Base-by-base conservation (phyloP, 2,888 invertebrate genomes). In the Nephrotoma flavescens region DNA sequence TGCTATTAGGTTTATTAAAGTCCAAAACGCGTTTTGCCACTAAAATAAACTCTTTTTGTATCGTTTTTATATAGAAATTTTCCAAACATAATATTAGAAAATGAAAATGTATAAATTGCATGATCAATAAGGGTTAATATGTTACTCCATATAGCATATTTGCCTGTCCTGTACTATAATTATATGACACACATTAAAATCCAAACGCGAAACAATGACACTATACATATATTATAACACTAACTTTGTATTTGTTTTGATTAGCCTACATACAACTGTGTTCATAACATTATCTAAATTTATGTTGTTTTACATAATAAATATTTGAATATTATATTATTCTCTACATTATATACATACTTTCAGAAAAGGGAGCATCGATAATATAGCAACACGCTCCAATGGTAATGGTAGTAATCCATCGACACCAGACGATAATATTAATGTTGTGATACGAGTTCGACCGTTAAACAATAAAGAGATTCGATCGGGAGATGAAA, bases 361-460 rank as follows among this genome's bases (percentile, higher is more conserved):
- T 88, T 86, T 52, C 87, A 91, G 91, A 89, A 91, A 91, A 89
- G 91, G 91, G 15, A 91, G 91, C 87, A 91, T 91, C 15, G 91
- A 91, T 88, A 89, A 91, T 87, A 90, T 91, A 15, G 91, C 91
- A 86, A 90, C 91, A 41, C 91, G 91, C 57, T 92, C 91, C 5
- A 90, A 90, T n/a, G 91, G 90, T 4, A 90, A 90, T 9, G 91
- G 90, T 86, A 92, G 91, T 88, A 91, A 91, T 86, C 91, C 91
- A 45, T 90, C 91, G 19, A 91, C 91, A 41, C 91, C 91, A 42
- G 96, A 96, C 89, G 97, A 97, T 90, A 97, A 96, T 89, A 97
- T 97, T 89, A 97, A 97, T 91, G 97, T 97, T 9, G 97, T 97
- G 44, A 95, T 97, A 88, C 94, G 97, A 90, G 97, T 97, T 0